Percentiles rank a stretch among this genome's conserved stretches.
These are phyloP conservation scores for Diadema setosum DNA, from an alignment of 35 echinoderm and acorn worm genomes.

Conservation along the genomic window DNA sequence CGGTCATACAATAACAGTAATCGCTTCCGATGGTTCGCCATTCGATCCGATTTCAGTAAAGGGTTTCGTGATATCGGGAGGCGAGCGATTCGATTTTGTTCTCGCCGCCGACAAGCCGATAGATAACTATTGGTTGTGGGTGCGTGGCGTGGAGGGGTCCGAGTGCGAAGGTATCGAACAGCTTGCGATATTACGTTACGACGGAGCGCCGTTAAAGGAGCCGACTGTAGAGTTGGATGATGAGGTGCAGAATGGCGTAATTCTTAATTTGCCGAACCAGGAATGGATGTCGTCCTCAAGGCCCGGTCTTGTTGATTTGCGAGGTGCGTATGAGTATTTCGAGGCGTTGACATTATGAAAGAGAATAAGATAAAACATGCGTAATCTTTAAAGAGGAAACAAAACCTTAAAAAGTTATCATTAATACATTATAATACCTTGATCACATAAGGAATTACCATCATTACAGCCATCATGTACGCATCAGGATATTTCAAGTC, in stretches of 20 bases:
- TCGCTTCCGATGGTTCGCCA: constrained; percentile 66
- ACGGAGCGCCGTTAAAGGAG: constrained; percentile 43
- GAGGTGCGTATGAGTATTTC: too few relatives aligned
- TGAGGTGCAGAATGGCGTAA: constrained; percentile 3
- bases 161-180: constrained; percentile 41
- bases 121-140: constrained; percentile 48
- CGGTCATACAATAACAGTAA: constrained; percentile 52
- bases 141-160: constrained; percentile 32
- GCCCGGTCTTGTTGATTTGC: background rate
- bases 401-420: too few relatives aligned
- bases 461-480: too few relatives aligned
- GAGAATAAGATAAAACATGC: too few relatives aligned
- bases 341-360: too few relatives aligned
- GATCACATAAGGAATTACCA: too few relatives aligned
- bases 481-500: too few relatives aligned
- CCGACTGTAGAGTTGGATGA: background rate
- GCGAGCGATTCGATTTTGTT: constrained; percentile 69
- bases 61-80: constrained; percentile 51
- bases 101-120: constrained; percentile 30
- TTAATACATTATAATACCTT: too few relatives aligned
- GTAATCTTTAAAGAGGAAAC: too few relatives aligned
- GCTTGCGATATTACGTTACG: constrained; percentile 73
- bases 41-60: constrained; percentile 39
- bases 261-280: constrained; percentile 78
- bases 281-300: too few relatives aligned